phyloP scores from a whole-genome alignment of 1,140 invertebrate genomes.

The Micrasema longulum region DNA sequence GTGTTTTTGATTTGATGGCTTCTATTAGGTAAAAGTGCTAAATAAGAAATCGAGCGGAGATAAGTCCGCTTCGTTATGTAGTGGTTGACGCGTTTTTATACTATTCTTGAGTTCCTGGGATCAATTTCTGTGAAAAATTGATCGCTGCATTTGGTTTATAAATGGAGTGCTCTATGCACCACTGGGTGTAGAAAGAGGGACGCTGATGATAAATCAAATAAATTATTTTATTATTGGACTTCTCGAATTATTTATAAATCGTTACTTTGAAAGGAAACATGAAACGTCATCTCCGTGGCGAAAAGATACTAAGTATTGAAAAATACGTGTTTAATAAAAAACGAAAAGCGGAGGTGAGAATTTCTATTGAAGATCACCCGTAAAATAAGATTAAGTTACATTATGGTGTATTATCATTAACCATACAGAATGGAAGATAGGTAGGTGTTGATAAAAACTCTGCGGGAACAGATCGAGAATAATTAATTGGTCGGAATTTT shows the following conservation, averaged over 20 bases:
- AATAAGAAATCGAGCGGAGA: no score
- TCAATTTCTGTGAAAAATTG: no score
- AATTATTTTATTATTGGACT: background rate
- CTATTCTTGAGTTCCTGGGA: no score
- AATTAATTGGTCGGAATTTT: slow-evolving; percentile 26
- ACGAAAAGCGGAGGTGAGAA: background rate
- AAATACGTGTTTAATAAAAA: no score
- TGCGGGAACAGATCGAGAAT: background rate
- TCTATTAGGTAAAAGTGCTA: no score
- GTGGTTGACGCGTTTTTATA: no score
- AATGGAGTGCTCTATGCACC: no score
- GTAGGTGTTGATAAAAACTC: slow-evolving; percentile 46
- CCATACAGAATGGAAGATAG: no score
- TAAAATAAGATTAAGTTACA: slow-evolving; percentile 51
- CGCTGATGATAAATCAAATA: background rate
- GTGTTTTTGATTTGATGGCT: no score
- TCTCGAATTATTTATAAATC: background rate
- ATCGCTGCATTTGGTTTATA: background rate
- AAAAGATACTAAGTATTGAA: background rate
- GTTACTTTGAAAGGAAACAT: background rate
- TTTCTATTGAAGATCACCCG: background rate
- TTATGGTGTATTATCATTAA: slow-evolving; percentile 42
- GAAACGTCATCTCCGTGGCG: background rate
- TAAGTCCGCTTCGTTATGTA: no score
- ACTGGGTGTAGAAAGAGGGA: no score